Conservation (phyloP, 2,888 invertebrate species). For the Caradrina clavipalpis region DNA sequence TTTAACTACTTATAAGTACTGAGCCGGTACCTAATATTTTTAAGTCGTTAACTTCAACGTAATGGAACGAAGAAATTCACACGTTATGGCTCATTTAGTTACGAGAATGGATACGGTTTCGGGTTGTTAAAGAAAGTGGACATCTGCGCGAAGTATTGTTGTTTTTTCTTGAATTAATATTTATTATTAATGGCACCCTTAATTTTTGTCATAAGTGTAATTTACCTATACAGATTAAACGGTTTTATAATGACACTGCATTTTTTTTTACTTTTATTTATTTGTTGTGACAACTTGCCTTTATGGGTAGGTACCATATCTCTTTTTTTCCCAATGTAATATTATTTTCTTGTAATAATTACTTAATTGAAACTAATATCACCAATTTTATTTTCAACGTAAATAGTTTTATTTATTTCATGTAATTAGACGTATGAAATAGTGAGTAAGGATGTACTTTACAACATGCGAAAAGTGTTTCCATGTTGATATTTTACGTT, state of each 20-base stretch:
- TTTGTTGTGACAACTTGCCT: too few species aligned
- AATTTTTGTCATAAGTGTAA: constrained; percentile 14
- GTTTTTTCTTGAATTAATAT: constrained; percentile 35
- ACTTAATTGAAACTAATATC: too few species aligned
- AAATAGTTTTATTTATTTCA: too few species aligned
- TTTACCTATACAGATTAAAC: background rate
- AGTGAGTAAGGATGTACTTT: background rate
- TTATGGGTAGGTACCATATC: too few species aligned
- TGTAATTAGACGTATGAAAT: constrained; percentile 3
- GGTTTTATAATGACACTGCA: constrained; percentile 8
- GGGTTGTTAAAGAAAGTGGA: constrained; percentile 63
- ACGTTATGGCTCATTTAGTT: constrained; percentile 75
- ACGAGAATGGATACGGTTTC: constrained; percentile 67
- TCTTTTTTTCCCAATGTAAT: too few species aligned
- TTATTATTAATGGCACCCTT: constrained; percentile 32
- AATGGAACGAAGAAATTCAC: constrained; percentile 69
- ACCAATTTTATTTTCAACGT: too few species aligned
- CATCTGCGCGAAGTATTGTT: constrained; percentile 62
- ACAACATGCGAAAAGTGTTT: constrained; percentile 22
- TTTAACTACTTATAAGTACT: background rate
- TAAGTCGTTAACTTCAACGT: constrained; percentile 65
- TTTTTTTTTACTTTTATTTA: background rate
- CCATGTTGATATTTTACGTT: constrained; percentile 2
- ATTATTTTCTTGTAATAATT: too few species aligned
- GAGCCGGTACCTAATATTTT: constrained; percentile 22